Evolutionary conservation across 2,113 vertebrate genomes (phyloP).

Genomic region (Podiceps cristatus): DNA sequence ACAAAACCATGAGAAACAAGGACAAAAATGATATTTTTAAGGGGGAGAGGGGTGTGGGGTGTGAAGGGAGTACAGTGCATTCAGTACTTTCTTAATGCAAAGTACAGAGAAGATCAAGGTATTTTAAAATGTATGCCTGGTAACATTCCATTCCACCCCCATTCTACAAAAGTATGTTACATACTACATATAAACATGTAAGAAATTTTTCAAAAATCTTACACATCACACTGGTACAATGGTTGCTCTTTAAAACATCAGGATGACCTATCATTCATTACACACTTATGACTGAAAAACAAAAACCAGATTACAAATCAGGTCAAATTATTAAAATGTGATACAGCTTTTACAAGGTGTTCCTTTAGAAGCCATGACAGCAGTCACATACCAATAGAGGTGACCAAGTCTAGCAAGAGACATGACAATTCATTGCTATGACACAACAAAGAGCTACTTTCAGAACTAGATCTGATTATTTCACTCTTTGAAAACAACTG

Average conservation of each 20-base stretch:
- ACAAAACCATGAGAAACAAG: not conserved
- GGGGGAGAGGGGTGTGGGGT: fast-evolving
- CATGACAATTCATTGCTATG: not conserved
- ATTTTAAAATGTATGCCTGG: not conserved
- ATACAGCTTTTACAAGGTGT: not conserved
- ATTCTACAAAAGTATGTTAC: not conserved
- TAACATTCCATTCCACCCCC: not conserved
- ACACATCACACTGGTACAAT: not conserved
- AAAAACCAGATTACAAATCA: not conserved
- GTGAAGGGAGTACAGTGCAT: not conserved
- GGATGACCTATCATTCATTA: not conserved
- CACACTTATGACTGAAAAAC: not conserved
- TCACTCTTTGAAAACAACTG: not conserved
- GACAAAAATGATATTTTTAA: not conserved
- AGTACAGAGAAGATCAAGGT: not conserved
- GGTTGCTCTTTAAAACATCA: not conserved
- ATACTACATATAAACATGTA: not conserved
- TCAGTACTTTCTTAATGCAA: not conserved
- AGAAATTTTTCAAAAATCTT: not conserved
- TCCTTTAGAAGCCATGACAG: not conserved
- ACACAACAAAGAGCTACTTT: not conserved
- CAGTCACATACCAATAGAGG: not conserved
- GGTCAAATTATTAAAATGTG: not conserved
- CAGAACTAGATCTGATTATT: not conserved
- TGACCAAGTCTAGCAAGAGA: not conserved